phyloP scores from a whole-genome alignment of 2,888 invertebrate species.

The Oeneis ivallda region DNA sequence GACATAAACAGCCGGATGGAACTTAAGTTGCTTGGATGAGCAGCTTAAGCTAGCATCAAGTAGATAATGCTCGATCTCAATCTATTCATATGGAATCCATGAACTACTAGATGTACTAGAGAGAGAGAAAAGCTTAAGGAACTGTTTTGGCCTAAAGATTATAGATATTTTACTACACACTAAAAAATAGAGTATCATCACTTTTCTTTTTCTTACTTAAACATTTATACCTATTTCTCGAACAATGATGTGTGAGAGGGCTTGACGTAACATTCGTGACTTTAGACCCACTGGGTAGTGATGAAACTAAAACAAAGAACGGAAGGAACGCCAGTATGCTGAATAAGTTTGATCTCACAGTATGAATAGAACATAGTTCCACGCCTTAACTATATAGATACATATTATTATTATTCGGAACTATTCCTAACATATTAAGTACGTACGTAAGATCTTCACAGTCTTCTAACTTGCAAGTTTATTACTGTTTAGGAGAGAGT shows the following conservation, averaged over 20 bases:
- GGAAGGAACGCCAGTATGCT: conserved; percentile 2
- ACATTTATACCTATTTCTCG: neutral
- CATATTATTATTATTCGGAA: neutral
- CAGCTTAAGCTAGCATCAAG: too few species aligned
- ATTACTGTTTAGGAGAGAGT: conserved; percentile 1
- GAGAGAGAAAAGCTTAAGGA: too few species aligned
- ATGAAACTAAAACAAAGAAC: conserved; percentile 3
- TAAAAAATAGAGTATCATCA: too few species aligned
- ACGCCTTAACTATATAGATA: conserved; percentile 1
- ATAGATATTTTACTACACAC: too few species aligned
- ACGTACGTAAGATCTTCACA: neutral
- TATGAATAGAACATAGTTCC: conserved; percentile 15
- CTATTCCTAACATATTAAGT: neutral
- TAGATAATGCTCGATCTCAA: too few species aligned
- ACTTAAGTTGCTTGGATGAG: too few species aligned
- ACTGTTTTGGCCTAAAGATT: too few species aligned
- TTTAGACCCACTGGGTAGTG: neutral
- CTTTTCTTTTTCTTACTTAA: too few species aligned
- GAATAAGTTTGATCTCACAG: conserved; percentile 1
- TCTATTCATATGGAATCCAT: too few species aligned
- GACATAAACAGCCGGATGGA: too few species aligned
- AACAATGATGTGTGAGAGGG: neutral
- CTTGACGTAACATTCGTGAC: conserved; percentile 5
- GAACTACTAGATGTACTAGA: too few species aligned
- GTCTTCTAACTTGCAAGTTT: conserved; percentile 10